Evolutionary conservation across 1,140 invertebrate species (phyloP).

Genomic region (Oppia nitens): DNA sequence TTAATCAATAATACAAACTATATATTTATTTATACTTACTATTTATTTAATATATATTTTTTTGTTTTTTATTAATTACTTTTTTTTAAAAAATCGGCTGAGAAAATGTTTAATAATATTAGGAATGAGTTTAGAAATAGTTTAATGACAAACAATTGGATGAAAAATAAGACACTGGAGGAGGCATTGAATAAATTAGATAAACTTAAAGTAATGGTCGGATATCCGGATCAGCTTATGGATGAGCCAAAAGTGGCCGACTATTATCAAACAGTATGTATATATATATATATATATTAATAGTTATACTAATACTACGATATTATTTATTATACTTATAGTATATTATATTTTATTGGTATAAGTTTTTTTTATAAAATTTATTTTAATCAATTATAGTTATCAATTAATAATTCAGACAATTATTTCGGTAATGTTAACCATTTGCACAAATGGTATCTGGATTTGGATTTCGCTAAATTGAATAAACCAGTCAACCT

Average conservation of each 20-base stretch:
- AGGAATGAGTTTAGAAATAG: constrained; percentile 21
- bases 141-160: constrained; percentile 69
- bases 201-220: constrained; percentile 31
- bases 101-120: constrained; percentile 21
- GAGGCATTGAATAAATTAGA: constrained; percentile 41
- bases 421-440: not conserved
- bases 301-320: not conserved
- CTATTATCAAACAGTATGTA: constrained; percentile 28
- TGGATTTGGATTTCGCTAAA: not conserved
- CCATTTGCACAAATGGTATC: not conserved
- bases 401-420: too few relatives aligned
- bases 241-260: constrained; percentile 28
- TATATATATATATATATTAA: constrained; percentile 3
- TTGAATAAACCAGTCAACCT: too few relatives aligned
- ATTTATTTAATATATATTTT: not conserved
- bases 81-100: constrained; percentile 31
- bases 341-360: too few relatives aligned
- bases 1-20: too few relatives aligned
- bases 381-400: too few relatives aligned
- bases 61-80: not conserved
- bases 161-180: constrained; percentile 63
- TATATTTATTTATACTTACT: too few relatives aligned
- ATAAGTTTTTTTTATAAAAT: too few relatives aligned
- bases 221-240: constrained; percentile 32
- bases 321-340: too few relatives aligned